Conservation (phyloP, 2,113 vertebrate genomes). For the Callospermophilus lateralis region DNA sequence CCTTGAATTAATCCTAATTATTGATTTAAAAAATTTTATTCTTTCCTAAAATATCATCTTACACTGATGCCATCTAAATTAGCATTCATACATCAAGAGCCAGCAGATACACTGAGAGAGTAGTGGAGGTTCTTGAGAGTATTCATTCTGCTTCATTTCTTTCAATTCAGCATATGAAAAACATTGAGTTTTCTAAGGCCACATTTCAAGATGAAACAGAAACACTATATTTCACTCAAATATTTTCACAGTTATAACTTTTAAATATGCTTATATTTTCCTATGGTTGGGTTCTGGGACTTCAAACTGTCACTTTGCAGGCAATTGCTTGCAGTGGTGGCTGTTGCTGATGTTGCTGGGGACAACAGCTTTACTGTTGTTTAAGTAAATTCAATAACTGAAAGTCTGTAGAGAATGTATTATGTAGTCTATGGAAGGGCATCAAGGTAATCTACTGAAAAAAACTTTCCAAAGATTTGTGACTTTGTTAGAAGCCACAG, state of each 20-base stretch:
- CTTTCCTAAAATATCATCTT: background rate
- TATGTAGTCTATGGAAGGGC: background rate
- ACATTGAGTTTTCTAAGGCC: background rate
- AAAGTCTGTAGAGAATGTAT: background rate
- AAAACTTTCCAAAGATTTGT: background rate
- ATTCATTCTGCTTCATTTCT: background rate
- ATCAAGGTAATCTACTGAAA: background rate
- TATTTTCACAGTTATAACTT: background rate
- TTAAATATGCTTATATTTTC: background rate
- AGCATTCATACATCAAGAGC: conserved; percentile 10
- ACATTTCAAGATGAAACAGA: conserved; percentile 1
- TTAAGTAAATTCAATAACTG: background rate
- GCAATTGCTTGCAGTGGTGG: background rate
- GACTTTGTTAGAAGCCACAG: background rate
- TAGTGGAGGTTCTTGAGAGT: background rate
- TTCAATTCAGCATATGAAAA: background rate
- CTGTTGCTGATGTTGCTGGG: background rate
- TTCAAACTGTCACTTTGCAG: background rate
- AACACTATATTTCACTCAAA: conserved; percentile 15
- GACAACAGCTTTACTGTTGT: background rate
- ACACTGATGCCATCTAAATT: background rate
- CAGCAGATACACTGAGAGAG: background rate
- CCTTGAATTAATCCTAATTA: background rate
- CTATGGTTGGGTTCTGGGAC: background rate
- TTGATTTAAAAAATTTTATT: background rate